These are phyloP conservation scores for Spongia lamella DNA, from an alignment of 37 sponge, comb jelly and placozoan species.

Conservation along the genomic window DNA sequence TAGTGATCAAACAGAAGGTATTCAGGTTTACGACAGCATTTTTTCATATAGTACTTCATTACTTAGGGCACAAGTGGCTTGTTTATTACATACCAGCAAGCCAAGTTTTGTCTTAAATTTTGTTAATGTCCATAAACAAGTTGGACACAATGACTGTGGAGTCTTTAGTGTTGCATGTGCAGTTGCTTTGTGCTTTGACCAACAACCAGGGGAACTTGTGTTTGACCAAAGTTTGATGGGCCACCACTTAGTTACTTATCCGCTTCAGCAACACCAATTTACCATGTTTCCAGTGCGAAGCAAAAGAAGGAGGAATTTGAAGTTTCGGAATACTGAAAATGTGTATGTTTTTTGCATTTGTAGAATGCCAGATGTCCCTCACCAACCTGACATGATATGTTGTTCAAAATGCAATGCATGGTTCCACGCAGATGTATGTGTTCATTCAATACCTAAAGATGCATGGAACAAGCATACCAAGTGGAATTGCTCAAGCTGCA, in stretches of 20 bases:
- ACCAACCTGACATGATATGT: not conserved
- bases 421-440: constrained; percentile 13
- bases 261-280: not conserved
- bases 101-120: not conserved
- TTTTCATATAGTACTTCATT: not conserved
- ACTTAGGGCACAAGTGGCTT: too few relatives aligned
- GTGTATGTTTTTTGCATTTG: constrained; percentile 10
- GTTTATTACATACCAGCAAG: too few relatives aligned
- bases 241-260: not conserved
- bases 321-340: too few relatives aligned
- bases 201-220: not conserved
- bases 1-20: not conserved
- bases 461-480: constrained; percentile 10
- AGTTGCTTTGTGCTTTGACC: not conserved
- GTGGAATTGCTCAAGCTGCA: constrained; percentile 3
- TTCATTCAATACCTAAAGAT: not conserved
- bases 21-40: constrained; percentile 2
- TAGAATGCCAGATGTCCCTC: not conserved
- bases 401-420: not conserved
- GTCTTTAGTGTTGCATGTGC: constrained; percentile 3
- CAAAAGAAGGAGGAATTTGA: not conserved
- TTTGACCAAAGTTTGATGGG: not conserved
- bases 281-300: constrained; percentile 2
- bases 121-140: constrained; percentile 11
- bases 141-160: constrained; percentile 12